phyloP scores from a whole-genome alignment of 2,113 vertebrate genomes.

The Colaptes auratus region DNA sequence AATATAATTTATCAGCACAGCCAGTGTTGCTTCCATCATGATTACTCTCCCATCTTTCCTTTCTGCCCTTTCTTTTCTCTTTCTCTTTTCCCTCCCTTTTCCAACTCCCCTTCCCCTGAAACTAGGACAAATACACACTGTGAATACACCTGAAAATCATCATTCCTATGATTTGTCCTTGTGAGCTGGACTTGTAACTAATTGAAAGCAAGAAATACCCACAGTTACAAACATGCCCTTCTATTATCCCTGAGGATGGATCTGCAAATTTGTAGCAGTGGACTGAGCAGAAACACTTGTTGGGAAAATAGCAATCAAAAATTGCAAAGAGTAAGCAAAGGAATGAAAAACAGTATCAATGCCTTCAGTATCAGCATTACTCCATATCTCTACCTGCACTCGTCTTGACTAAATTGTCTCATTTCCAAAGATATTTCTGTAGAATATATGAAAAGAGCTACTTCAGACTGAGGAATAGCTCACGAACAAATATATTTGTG shows the following conservation, averaged over 20 bases:
- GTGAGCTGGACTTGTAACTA: not conserved
- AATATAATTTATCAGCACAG: not conserved
- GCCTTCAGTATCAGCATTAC: rapidly evolving
- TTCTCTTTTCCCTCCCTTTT: not conserved
- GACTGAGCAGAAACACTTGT: rapidly evolving
- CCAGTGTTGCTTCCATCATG: rapidly evolving
- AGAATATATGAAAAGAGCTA: not conserved
- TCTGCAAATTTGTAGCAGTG: not conserved
- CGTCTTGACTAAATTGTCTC: not conserved
- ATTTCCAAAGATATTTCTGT: not conserved
- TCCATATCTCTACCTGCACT: rapidly evolving
- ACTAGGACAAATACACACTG: not conserved
- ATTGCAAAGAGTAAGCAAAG: not conserved
- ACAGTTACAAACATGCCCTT: not conserved
- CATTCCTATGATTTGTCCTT: not conserved
- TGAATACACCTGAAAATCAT: not conserved
- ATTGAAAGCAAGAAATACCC: not conserved
- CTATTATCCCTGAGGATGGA: not conserved
- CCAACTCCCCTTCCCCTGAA: not conserved
- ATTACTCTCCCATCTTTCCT: not conserved
- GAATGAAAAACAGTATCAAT: not conserved
- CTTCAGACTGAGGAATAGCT: rapidly evolving
- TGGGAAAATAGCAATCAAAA: not conserved
- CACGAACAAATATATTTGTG: not conserved
- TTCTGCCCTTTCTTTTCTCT: not conserved